Conservation (phyloP, 2,797 vertebrate species). For the Acridotheres tristis region DNA sequence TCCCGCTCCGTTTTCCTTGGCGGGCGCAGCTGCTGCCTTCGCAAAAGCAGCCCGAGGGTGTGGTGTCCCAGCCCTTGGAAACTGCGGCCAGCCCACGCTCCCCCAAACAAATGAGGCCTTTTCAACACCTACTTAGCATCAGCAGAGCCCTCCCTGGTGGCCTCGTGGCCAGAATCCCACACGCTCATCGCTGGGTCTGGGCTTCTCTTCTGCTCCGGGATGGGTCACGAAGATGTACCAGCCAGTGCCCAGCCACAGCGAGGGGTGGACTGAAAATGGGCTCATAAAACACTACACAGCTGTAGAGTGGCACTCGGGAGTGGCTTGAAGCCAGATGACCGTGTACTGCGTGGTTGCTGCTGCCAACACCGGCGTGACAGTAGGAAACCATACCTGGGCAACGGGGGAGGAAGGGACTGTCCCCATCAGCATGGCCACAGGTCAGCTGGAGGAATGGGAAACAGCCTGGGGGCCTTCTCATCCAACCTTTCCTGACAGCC, state of each 20-base stretch:
- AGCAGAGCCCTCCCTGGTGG: neutral
- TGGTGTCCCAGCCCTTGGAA: constrained; percentile 29
- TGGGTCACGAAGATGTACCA: accelerated
- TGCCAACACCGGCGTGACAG: accelerated
- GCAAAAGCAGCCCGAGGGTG: neutral
- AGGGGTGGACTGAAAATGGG: neutral
- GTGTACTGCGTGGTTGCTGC: accelerated
- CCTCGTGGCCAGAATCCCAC: accelerated
- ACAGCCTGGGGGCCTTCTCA: neutral
- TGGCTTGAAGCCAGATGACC: neutral
- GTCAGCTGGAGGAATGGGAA: neutral
- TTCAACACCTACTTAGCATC: constrained; percentile 55
- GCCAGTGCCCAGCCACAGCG: accelerated
- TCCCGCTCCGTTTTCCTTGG: neutral
- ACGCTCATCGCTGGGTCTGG: neutral
- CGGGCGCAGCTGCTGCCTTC: neutral
- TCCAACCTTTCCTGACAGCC: neutral
- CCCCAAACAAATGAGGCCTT: neutral
- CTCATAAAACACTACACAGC: neutral
- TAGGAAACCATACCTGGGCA: neutral
- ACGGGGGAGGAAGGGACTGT: accelerated
- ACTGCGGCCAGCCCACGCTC: neutral
- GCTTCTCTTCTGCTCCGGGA: neutral
- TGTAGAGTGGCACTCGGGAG: neutral
- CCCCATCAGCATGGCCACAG: neutral